Conservation (phyloP, 2,888 invertebrate species). For the Nemoura dubitans region DNA sequence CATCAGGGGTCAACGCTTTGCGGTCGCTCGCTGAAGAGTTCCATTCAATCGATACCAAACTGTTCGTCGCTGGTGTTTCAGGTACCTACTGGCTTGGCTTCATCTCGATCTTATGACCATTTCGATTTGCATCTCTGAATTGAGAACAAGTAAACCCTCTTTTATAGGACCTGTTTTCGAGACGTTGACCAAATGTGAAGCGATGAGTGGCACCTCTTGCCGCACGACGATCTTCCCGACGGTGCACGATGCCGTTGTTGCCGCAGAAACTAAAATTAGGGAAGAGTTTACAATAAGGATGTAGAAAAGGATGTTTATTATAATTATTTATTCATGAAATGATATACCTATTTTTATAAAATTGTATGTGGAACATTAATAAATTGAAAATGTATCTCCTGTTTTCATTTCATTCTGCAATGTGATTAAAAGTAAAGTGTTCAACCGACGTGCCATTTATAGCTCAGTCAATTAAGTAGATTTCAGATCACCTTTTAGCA, state of each 20-base stretch:
- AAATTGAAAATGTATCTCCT: not conserved
- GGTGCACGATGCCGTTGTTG: conserved; percentile 73
- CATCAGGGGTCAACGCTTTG: conserved; percentile 68
- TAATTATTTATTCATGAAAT: not conserved
- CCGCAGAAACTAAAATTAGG: conserved; percentile 47
- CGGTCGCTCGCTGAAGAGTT: conserved; percentile 65
- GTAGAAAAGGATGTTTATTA: not conserved
- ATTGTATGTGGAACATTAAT: not conserved
- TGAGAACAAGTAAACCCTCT: not conserved
- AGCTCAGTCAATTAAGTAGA: not conserved
- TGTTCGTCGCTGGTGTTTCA: conserved; percentile 70
- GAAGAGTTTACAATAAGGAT: conserved; percentile 7
- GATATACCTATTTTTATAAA: not conserved
- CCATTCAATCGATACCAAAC: conserved; percentile 62
- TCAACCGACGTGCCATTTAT: not conserved
- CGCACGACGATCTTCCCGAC: conserved; percentile 73
- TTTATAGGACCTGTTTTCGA: conserved; percentile 71
- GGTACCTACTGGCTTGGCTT: conserved; percentile 61
- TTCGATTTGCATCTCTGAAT: not conserved
- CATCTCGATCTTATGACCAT: not conserved
- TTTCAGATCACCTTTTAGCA: not conserved
- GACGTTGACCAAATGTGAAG: conserved; percentile 56
- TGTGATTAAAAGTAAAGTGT: not conserved
- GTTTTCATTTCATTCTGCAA: not conserved
- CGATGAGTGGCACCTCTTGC: conserved; percentile 59